A percentile compares a stretch with the other conserved stretches of the same genome.
Conservation (phyloP, 2,113 vertebrate genomes). For the Passer montanus region DNA sequence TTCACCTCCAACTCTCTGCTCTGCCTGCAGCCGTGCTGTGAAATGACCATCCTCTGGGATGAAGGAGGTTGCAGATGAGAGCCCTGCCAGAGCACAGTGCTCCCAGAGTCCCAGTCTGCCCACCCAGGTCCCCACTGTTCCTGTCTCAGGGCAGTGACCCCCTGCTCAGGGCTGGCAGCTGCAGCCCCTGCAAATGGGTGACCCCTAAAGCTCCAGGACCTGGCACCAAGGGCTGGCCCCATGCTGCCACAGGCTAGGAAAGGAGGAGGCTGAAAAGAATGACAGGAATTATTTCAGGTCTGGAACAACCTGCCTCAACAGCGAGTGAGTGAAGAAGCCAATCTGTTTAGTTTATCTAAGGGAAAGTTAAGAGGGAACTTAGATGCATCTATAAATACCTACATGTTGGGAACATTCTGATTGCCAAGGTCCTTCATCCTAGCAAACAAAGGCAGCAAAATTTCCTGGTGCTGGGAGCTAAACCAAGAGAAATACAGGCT, state of each 20-base stretch:
- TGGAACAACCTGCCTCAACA: constrained; percentile 56
- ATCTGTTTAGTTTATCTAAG: constrained; percentile 60
- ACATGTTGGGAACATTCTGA: constrained; percentile 46
- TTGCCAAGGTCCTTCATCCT: constrained; percentile 31
- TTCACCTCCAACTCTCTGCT: not conserved
- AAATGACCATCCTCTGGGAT: not conserved
- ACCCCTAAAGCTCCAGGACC: not conserved
- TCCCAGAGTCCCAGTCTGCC: not conserved
- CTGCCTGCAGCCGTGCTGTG: not conserved
- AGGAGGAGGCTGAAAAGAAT: constrained; percentile 10
- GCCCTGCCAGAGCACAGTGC: not conserved
- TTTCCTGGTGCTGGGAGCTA: constrained; percentile 22
- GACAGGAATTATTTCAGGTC: constrained; percentile 43
- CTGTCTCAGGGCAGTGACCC: not conserved
- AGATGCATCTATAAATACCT: constrained; percentile 54
- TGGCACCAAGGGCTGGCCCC: not conserved
- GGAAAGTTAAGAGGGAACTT: constrained; percentile 48
- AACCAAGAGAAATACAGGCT: not conserved
- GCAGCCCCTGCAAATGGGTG: not conserved
- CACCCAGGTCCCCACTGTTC: not conserved
- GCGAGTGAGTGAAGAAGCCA: constrained; percentile 8
- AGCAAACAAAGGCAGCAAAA: constrained; percentile 45
- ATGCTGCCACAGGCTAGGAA: not conserved
- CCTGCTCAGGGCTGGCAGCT: not conserved
- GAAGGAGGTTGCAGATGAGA: not conserved